Percentiles rank a stretch among this genome's conserved stretches.
Conservation (phyloP, 2,888 invertebrate species). For the Mellilla xanthometata region DNA sequence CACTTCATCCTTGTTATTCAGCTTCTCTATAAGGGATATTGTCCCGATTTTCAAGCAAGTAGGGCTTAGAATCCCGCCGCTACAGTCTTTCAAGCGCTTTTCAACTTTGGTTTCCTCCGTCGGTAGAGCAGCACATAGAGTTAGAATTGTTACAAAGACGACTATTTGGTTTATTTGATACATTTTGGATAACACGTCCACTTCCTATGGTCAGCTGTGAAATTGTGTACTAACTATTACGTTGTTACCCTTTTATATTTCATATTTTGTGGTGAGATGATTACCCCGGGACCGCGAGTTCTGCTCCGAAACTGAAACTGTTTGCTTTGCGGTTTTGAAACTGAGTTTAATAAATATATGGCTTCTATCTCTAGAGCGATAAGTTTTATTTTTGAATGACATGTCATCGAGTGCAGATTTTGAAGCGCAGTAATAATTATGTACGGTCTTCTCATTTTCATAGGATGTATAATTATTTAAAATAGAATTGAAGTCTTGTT, state of each 20-base stretch:
- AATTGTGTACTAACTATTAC: constrained; percentile 47
- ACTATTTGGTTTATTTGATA: constrained; percentile 38
- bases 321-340: constrained; percentile 24
- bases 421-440: constrained; percentile 29
- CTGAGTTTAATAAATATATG: neutral
- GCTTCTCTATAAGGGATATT: constrained; percentile 65
- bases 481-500: constrained; percentile 7
- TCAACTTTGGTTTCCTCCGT: constrained; percentile 38
- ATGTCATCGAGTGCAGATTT: constrained; percentile 12
- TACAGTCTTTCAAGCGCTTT: constrained; percentile 59
- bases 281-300: constrained; percentile 50
- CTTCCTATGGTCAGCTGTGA: constrained; percentile 34
- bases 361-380: constrained; percentile 7
- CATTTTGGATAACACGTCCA: constrained; percentile 52
- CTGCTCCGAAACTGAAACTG: constrained; percentile 39
- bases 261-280: constrained; percentile 57
- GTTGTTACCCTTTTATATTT: constrained; percentile 64
- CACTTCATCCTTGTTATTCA: constrained; percentile 67
- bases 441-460: constrained; percentile 43
- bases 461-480: constrained; percentile 38
- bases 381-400: constrained; percentile 33
- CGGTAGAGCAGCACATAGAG: constrained; percentile 45
- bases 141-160: constrained; percentile 19
- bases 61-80: constrained; percentile 66
- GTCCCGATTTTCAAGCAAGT: constrained; percentile 74